These are phyloP conservation scores for Sebastes nivosus DNA, from an alignment of 2,797 vertebrate species.

Conservation along the genomic window DNA sequence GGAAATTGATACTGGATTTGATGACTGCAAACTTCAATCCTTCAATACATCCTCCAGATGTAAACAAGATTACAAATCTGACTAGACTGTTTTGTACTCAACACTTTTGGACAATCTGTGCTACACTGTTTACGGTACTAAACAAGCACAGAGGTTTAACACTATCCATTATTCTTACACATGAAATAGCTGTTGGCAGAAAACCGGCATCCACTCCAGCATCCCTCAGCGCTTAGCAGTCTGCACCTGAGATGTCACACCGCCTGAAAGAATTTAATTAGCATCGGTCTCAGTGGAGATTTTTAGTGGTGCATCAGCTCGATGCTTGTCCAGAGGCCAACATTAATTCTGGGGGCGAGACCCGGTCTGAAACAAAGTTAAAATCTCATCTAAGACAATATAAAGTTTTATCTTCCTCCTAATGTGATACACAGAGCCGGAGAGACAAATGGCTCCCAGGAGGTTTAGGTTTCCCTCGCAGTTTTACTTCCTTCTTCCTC, in stretches of 20 bases:
- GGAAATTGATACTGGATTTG: background rate
- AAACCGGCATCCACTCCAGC: background rate
- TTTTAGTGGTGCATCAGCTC: conserved; percentile 51
- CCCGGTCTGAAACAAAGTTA: conserved; percentile 58
- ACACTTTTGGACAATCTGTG: background rate
- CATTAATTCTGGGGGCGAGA: conserved; percentile 49
- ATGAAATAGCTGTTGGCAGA: conserved; percentile 27
- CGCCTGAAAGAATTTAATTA: conserved; percentile 51
- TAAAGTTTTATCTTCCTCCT: conserved; percentile 65
- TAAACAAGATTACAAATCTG: background rate
- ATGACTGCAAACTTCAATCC: background rate
- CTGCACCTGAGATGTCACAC: conserved; percentile 48
- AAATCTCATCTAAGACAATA: conserved; percentile 67
- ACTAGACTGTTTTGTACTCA: background rate
- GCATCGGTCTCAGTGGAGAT: conserved; percentile 39
- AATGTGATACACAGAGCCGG: conserved; percentile 57
- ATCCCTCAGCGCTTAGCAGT: conserved; percentile 21
- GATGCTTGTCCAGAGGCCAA: conserved; percentile 44
- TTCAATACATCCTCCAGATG: background rate
- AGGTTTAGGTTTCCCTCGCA: conserved; percentile 56
- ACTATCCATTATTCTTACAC: background rate
- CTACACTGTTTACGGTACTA: background rate
- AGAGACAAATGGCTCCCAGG: conserved; percentile 69
- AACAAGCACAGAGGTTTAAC: background rate
- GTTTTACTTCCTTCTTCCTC: conserved; percentile 54